phyloP scores from a whole-genome alignment of 2,888 invertebrate species.

The Drosophila paracracens region DNA sequence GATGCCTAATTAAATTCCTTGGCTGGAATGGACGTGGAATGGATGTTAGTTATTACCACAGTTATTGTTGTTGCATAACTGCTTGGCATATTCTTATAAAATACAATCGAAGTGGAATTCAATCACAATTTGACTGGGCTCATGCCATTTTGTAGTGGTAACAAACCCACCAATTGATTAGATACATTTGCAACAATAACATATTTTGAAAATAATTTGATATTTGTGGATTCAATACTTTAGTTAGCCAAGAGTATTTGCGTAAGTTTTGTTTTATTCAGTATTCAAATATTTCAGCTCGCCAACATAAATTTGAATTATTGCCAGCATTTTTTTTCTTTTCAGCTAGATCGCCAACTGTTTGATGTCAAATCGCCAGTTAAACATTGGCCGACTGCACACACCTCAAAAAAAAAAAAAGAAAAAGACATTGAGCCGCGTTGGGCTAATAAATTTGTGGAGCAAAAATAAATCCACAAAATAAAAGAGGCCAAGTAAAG shows the following conservation, averaged over 20 bases:
- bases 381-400: slow-evolving; percentile 22
- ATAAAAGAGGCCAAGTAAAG: slow-evolving; percentile 27
- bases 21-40: slow-evolving; percentile 1
- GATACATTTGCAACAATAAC: background rate
- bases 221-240: background rate
- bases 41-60: slow-evolving; percentile 9
- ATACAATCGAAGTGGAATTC: background rate
- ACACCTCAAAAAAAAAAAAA: slow-evolving; percentile 8
- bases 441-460: slow-evolving; percentile 38
- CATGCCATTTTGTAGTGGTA: too few relatives aligned
- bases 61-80: background rate
- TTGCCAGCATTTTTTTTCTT: slow-evolving; percentile 3
- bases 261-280: background rate
- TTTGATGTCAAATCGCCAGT: slow-evolving; percentile 1
- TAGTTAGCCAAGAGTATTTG: background rate
- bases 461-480: slow-evolving; percentile 43
- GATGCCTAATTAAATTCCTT: slow-evolving; percentile 24
- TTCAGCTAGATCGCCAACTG: slow-evolving; percentile 2
- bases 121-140: slow-evolving; percentile 1
- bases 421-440: slow-evolving; percentile 20
- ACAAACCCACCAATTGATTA: background rate
- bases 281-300: background rate
- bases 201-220: background rate
- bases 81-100: background rate
- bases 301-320: background rate